Evolutionary conservation across 2,113 vertebrate species (phyloP), one percentile per base, ranked within the genome.

Genomic region (Larimichthys polyactis): DNA sequence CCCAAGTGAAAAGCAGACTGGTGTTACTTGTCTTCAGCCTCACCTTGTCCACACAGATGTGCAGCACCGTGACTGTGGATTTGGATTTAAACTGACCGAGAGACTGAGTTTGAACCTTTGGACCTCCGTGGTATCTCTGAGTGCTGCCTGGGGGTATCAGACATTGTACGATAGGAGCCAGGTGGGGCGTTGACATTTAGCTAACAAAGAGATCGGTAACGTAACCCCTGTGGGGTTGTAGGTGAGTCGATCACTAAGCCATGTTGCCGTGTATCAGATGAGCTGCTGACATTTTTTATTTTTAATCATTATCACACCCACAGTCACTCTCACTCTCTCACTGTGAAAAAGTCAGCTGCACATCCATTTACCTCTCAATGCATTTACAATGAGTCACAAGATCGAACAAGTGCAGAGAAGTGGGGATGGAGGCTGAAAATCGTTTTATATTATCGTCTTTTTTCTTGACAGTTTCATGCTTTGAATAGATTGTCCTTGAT

Each of bases 131-230:
- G 65, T 89, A 83, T 90, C 52, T 69, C 32, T 57, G 64, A 84
- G 64, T 79, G 86, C 72, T 71, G 83, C 89, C 86, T 65, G 40
- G 67, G 83, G 86, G 71, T 77, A 90, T 85, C 75, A 87, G 72
- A 60, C 81, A 44, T 60, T 71, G 79, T 78, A 43, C 43, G 86
- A 91, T 86, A 91, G 70, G 64, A 90, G 75, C 72, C 85, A 81
- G 89, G 84, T 86, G 78, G 83, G 78, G 82, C 71, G 3, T 68
- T 92, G 91, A 90, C 92, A 93, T 93, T 93, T 88, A 89, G 82
- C 83, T 57, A 91, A 93, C 92, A 93, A 91, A 91, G 85, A 89
- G 63, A 75, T 36, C 6, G 16, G 58, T 79, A 82, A 72, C 73
- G 32, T 81, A 83, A 80, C 79, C 87, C 89, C 86, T 60, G 60